A percentile compares a stretch with the other conserved stretches of the same genome.
These are phyloP conservation scores for Menidia beryllina DNA, from an alignment of 2,113 vertebrate genomes.

Conservation along the genomic window DNA sequence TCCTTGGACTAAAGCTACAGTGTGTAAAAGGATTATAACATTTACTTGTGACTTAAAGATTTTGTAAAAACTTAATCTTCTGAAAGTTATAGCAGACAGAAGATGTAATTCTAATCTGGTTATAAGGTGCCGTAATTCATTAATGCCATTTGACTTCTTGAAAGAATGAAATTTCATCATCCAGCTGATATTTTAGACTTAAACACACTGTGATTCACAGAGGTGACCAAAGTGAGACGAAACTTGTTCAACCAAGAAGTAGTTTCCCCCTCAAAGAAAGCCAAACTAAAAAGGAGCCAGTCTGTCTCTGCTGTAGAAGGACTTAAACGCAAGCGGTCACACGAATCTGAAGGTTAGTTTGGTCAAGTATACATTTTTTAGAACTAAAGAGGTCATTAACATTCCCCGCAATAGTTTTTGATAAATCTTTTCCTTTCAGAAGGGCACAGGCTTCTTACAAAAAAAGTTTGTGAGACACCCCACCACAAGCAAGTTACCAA, in stretches of 20 bases:
- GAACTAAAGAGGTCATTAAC: neutral
- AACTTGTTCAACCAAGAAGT: slow-evolving; percentile 92
- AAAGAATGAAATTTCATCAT: neutral
- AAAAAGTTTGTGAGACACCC: slow-evolving; percentile 91
- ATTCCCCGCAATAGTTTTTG: neutral
- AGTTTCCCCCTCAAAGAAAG: slow-evolving; percentile 85
- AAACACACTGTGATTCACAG: slow-evolving; percentile 69
- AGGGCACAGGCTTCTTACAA: slow-evolving; percentile 86
- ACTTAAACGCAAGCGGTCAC: slow-evolving; percentile 75
- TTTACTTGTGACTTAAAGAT: too few relatives aligned
- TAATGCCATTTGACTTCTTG: neutral
- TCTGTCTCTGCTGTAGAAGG: slow-evolving; percentile 92
- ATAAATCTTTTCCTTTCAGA: slow-evolving; percentile 73
- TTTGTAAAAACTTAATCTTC: too few relatives aligned
- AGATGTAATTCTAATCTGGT: too few relatives aligned
- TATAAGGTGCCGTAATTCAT: neutral
- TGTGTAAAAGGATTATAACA: too few relatives aligned
- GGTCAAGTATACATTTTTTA: neutral
- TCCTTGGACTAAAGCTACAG: too few relatives aligned
- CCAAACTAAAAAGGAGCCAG: slow-evolving; percentile 88
- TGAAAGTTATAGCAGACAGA: too few relatives aligned
- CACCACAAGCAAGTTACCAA: slow-evolving; percentile 90
- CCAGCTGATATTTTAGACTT: neutral
- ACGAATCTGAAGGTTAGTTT: slow-evolving; percentile 68
- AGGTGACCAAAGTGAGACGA: slow-evolving; percentile 95